Evolutionary conservation across 1,140 invertebrate genomes (phyloP).

Genomic region (Pectinophora gossypiella): DNA sequence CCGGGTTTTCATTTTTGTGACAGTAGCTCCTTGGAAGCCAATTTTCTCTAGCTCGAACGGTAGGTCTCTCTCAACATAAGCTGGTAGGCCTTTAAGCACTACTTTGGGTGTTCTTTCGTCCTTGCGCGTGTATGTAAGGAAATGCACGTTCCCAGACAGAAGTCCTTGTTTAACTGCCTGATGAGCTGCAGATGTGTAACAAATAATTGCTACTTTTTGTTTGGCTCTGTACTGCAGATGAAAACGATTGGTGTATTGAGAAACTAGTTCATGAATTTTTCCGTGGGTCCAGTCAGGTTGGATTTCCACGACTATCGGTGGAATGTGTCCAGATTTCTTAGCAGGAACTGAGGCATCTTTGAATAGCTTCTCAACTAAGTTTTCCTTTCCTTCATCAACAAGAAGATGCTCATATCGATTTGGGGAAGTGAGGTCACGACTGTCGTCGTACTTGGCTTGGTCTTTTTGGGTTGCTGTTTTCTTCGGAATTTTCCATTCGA

Average conservation of each 20-base stretch:
- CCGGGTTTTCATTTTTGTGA: background rate
- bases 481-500: too few species aligned
- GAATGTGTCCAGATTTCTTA: background rate
- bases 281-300: background rate
- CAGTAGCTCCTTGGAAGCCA: background rate
- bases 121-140: slow-evolving; percentile 4
- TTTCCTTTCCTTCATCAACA: too few species aligned
- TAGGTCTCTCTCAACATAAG: background rate
- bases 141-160: background rate
- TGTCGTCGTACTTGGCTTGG: too few species aligned
- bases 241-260: background rate
- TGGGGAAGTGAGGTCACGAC: too few species aligned
- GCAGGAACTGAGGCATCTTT: background rate
- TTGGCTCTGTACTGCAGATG: background rate
- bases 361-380: too few species aligned
- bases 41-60: background rate
- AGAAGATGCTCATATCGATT: too few species aligned
- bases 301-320: background rate
- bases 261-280: background rate
- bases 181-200: background rate
- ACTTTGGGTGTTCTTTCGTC: slow-evolving; percentile 4
- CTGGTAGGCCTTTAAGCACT: slow-evolving; percentile 4
- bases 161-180: slow-evolving; percentile 1
- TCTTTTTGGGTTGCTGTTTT: too few species aligned
- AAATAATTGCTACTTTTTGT: background rate